Percentiles rank a stretch among this genome's conserved stretches.
Conservation (phyloP, 2,113 vertebrate genomes). For the Erythrocercus mccallii region DNA sequence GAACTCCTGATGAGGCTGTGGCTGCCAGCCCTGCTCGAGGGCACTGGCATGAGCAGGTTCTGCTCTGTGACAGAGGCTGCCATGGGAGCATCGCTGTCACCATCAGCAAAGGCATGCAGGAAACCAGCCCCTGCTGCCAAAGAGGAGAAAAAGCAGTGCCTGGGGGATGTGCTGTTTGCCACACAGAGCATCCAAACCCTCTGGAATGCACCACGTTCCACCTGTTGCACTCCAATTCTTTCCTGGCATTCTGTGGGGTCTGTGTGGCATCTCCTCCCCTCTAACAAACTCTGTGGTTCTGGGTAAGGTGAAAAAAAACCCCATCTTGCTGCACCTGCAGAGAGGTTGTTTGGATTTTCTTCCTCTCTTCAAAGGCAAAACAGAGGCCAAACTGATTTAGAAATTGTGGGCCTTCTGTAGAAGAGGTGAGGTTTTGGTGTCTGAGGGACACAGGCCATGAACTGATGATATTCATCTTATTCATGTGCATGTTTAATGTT, state of each 20-base stretch:
- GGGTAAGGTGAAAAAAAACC: background rate
- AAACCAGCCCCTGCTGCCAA: background rate
- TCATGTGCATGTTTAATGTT: background rate
- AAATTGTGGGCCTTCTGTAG: background rate
- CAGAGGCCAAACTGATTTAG: background rate
- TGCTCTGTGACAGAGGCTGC: background rate
- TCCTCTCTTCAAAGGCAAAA: background rate
- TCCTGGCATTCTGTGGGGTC: background rate
- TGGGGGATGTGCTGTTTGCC: background rate
- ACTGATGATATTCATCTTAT: background rate
- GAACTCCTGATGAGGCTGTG: background rate
- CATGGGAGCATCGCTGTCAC: background rate
- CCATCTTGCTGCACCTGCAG: background rate
- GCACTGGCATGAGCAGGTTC: background rate
- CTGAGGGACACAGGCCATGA: background rate
- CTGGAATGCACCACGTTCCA: background rate
- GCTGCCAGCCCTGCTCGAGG: background rate
- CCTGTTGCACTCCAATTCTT: background rate
- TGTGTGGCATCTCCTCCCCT: background rate
- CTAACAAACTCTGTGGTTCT: background rate
- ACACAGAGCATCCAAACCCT: background rate
- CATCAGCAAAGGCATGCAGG: background rate
- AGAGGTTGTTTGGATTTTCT: background rate
- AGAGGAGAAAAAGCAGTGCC: background rate
- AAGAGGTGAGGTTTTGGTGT: background rate